Conservation (phyloP, 2,113 vertebrate genomes). For the Phasianus colchicus region DNA sequence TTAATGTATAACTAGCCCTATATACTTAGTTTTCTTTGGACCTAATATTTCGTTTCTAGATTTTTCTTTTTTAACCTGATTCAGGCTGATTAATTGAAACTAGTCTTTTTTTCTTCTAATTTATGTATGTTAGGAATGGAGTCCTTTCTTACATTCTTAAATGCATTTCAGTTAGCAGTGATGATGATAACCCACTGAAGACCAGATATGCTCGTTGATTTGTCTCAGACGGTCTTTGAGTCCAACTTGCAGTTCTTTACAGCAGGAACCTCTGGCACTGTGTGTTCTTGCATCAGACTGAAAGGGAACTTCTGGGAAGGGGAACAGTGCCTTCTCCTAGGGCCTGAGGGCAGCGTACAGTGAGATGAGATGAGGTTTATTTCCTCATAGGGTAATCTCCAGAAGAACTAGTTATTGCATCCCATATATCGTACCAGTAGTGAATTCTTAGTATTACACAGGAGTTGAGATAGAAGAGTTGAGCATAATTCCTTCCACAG, state of each 20-base stretch:
- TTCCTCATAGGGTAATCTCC: background rate
- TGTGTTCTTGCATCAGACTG: background rate
- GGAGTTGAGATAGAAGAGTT: background rate
- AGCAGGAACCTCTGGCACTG: background rate
- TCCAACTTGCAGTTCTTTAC: background rate
- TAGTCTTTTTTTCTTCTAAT: background rate
- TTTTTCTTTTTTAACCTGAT: background rate
- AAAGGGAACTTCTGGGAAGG: background rate
- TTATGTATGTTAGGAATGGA: background rate
- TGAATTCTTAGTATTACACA: background rate
- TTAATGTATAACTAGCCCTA: background rate
- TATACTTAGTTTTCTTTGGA: background rate
- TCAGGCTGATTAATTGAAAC: background rate
- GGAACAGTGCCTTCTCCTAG: background rate
- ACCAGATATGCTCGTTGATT: background rate
- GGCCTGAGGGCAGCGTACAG: background rate
- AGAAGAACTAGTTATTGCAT: background rate
- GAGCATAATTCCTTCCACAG: background rate
- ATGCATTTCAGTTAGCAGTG: background rate
- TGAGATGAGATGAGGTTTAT: background rate
- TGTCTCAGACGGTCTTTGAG: background rate
- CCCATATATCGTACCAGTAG: background rate
- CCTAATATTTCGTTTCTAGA: background rate
- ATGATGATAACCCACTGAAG: background rate
- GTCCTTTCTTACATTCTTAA: background rate